A percentile compares a stretch with the other conserved stretches of the same genome.
Evolutionary conservation across 1,140 invertebrate species (phyloP).

Genomic region (Thaumatotibia leucotreta): DNA sequence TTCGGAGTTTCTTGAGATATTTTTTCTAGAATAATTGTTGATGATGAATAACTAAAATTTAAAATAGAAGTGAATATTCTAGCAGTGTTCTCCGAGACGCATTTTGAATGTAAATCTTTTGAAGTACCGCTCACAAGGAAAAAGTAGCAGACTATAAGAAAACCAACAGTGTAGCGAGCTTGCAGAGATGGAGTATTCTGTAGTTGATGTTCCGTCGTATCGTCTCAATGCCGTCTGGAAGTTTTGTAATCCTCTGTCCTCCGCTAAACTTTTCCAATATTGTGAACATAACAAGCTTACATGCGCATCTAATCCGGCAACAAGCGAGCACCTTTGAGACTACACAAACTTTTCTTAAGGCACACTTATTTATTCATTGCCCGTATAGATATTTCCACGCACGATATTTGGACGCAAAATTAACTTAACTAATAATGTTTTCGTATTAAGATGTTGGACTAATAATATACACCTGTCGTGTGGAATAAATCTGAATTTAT

Average conservation of each 20-base stretch:
- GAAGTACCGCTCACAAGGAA: not conserved
- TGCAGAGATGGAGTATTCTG: slow-evolving; percentile 14
- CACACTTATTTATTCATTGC: slow-evolving; percentile 28
- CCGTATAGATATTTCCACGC: not conserved
- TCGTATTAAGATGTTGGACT: not conserved
- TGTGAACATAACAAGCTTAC: slow-evolving; percentile 45
- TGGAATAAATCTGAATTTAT: too few relatives aligned
- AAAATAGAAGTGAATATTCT: not conserved
- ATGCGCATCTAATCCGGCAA: slow-evolving; percentile 34
- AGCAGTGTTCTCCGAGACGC: not conserved
- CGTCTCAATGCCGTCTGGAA: slow-evolving; percentile 31
- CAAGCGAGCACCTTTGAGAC: slow-evolving; percentile 19
- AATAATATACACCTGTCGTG: too few relatives aligned
- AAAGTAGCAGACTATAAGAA: not conserved
- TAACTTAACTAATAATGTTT: not conserved
- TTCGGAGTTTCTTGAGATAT: slow-evolving; percentile 43
- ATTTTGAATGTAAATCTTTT: not conserved
- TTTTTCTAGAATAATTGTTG: slow-evolving; percentile 28
- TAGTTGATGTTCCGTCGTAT: slow-evolving; percentile 27
- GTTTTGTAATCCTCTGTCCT: slow-evolving; percentile 49
- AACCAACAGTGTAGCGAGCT: not conserved
- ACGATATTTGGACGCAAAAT: too few relatives aligned
- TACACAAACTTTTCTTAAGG: slow-evolving; percentile 26
- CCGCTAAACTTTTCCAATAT: slow-evolving; percentile 50
- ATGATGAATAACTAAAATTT: not conserved